phyloP scores from a whole-genome alignment of 2,113 vertebrate species.

The Hydrochoerus hydrochaeris region DNA sequence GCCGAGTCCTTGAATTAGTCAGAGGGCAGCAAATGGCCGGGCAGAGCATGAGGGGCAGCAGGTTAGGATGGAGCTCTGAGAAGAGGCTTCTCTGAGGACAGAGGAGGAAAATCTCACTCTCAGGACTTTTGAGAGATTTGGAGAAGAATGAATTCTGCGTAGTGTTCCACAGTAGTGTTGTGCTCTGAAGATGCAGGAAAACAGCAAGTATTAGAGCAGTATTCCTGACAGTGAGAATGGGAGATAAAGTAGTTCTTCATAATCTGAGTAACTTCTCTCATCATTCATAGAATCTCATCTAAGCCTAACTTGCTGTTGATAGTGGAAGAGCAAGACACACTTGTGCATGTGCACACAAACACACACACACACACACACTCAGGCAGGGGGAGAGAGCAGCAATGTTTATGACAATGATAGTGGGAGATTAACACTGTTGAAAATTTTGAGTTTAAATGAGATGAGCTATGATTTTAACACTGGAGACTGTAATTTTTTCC shows the following conservation, averaged over 20 bases:
- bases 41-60: not conserved
- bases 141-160: not conserved
- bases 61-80: not conserved
- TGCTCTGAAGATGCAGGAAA: not conserved
- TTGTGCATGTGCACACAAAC: too few relatives aligned
- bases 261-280: not conserved
- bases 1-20: too few relatives aligned
- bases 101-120: not conserved
- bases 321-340: too few relatives aligned
- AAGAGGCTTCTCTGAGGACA: not conserved
- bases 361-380: too few relatives aligned
- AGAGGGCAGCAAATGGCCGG: too few relatives aligned
- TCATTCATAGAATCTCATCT: too few relatives aligned
- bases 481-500: too few relatives aligned
- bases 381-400: too few relatives aligned
- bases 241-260: not conserved
- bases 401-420: too few relatives aligned
- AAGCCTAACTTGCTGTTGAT: not conserved
- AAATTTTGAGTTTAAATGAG: too few relatives aligned
- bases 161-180: fast-evolving
- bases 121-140: not conserved
- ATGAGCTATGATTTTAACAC: too few relatives aligned
- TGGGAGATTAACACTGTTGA: too few relatives aligned
- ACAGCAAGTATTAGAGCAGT: not conserved
- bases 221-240: not conserved